Conservation (phyloP, 2,113 vertebrate species). For the Sebastes fasciatus region DNA sequence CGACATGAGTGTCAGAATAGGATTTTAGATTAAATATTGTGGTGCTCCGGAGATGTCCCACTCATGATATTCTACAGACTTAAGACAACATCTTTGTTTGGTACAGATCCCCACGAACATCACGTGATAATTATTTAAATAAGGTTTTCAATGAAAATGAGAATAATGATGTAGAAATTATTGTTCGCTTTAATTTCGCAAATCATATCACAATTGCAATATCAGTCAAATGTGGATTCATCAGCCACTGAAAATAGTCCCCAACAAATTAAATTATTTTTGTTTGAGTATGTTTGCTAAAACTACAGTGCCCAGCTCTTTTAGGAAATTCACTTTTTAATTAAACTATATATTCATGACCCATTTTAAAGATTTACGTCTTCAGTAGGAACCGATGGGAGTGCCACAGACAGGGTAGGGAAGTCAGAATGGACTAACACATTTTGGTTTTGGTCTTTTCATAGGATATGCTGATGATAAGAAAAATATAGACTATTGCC, state of each 20-base stretch:
- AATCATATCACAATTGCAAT: no score
- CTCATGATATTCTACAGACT: no score
- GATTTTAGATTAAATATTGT: no score
- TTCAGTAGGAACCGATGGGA: background rate
- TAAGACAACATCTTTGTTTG: no score
- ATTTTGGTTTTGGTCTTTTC: background rate
- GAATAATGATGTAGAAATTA: no score
- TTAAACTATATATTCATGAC: background rate
- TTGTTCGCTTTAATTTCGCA: no score
- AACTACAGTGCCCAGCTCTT: background rate
- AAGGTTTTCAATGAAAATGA: no score
- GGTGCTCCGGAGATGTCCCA: no score
- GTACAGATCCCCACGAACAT: no score
- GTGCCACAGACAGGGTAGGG: background rate
- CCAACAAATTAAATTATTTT: background rate
- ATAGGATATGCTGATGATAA: background rate
- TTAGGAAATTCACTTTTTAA: background rate
- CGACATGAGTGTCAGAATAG: no score
- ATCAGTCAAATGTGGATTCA: no score
- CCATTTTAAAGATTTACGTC: background rate
- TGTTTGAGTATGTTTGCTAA: background rate
- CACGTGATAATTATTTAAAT: no score
- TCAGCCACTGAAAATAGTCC: constrained; percentile 10
- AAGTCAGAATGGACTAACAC: background rate
- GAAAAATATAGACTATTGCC: background rate